phyloP scores from a whole-genome alignment of 2,888 invertebrate genomes.

The Schizaphis graminum region DNA sequence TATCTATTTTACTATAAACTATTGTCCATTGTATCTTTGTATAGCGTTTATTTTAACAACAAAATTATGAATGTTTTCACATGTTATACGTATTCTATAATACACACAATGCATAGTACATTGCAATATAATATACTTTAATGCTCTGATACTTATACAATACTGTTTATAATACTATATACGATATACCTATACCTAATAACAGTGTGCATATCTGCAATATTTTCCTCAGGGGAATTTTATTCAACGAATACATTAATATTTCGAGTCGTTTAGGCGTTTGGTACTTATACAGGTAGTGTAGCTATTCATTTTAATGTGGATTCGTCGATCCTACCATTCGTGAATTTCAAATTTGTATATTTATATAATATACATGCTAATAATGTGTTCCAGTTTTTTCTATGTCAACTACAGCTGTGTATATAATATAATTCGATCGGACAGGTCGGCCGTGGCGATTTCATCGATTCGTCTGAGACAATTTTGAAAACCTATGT shows the following conservation, averaged over 20 bases:
- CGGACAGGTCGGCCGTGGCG: not conserved
- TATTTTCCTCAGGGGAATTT: not conserved
- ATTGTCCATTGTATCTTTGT: not conserved
- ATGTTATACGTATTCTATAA: not conserved
- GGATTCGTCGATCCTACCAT: not conserved
- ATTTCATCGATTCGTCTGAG: not conserved
- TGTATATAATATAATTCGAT: not conserved
- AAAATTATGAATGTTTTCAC: not conserved
- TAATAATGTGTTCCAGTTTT: not conserved
- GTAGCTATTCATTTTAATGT: not conserved
- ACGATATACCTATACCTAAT: not conserved
- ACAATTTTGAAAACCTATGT: not conserved
- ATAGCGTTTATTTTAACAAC: not conserved
- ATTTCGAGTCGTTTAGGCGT: not conserved
- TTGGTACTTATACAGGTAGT: not conserved
- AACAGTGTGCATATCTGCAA: not conserved
- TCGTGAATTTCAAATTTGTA: not conserved
- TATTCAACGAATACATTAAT: not conserved
- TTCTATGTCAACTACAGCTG: not conserved
- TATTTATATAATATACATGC: not conserved
- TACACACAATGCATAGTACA: not conserved
- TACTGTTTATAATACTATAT: not conserved
- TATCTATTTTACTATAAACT: not conserved
- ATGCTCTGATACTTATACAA: not conserved
- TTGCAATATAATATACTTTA: not conserved